Percentiles rank a stretch among this genome's conserved stretches.
phyloP scores from a whole-genome alignment of 1,140 invertebrate species.

The Drosophila albomicans region DNA sequence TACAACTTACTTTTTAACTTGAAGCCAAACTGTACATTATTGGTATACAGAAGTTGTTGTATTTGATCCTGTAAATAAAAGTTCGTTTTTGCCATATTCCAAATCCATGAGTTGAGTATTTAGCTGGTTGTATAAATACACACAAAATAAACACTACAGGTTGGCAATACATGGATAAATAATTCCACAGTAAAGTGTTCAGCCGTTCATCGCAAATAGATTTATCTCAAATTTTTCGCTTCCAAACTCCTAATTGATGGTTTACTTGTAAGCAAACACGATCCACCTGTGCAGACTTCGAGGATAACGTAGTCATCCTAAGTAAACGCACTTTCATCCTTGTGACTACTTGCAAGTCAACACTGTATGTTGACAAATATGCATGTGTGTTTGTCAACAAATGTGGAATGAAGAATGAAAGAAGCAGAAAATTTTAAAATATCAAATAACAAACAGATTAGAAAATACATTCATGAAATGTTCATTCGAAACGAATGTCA shows the following conservation, averaged over 20 bases:
- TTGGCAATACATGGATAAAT: neutral
- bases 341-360: slow-evolving; percentile 7
- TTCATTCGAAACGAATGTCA: neutral
- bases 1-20: no score
- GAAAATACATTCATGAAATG: neutral
- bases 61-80: neutral
- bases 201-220: slow-evolving; percentile 3
- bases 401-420: neutral
- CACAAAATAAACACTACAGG: neutral
- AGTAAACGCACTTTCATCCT: slow-evolving; percentile 1
- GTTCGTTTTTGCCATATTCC: neutral
- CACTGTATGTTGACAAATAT: slow-evolving; percentile 6
- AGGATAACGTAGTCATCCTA: neutral
- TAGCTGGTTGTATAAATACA: neutral
- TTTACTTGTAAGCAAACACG: neutral
- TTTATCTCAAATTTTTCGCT: slow-evolving; percentile 7
- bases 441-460: slow-evolving; percentile 3
- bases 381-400: slow-evolving; percentile 8
- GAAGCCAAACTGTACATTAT: neutral
- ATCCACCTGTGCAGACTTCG: neutral
- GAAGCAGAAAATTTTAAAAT: slow-evolving; percentile 2
- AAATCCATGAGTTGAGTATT: neutral
- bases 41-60: neutral
- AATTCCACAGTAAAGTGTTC: neutral
- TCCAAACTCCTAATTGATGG: slow-evolving; percentile 8